Base-by-base conservation (phyloP, 2,113 vertebrate species). In the Passer montanus region DNA sequence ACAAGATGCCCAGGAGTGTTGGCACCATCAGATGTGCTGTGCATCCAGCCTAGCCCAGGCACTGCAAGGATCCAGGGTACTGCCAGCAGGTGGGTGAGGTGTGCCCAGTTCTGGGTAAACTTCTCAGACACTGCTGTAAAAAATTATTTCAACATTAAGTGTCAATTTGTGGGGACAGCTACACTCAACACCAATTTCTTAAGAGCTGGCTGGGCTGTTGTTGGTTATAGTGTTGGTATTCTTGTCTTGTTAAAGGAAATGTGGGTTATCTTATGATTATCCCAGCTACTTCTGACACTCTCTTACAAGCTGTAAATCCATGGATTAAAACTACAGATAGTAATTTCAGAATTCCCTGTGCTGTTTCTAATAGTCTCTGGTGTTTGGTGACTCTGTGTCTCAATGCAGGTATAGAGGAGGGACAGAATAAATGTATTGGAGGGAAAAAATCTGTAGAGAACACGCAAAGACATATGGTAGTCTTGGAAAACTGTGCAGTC, bases 171-270 rank as follows among this genome's bases (percentile, higher is more conserved):
- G 83, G 92, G 83, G 47, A 75, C 41, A 91, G 33, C 64, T 89
- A 21, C n/a, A 27, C 64, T 91, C 72, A 86, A 35, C 56, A 76
- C 19, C 1, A 8, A 59, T 81, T 95, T 87, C 87, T 52, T 81
- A 67, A 90, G 82, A 95, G 59, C 72, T 77, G 72, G 58, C 56
- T 56, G 68, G 60, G 56, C 44, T 93, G 53, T 75, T 84, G 87
- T 90, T 63, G 85, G 88, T 82, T 69, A 8, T 12, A 59, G 63
- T 27, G 88, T 90, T 21, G 72, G 68, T 52, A 47, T 47, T 88
- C 89, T 84, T 90, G 74, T 88, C 83, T 94, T 88, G 64, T 80
- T 82, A 86, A 93, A 89, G 92, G 90, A 96, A 92, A 74, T 49
- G 44, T 0, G 0, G 82, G 95, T 95, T 95, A 86, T 88, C 5